These are phyloP conservation scores for Synergus laeviventris DNA, from an alignment of 2,888 invertebrate genomes.

Conservation along the genomic window DNA sequence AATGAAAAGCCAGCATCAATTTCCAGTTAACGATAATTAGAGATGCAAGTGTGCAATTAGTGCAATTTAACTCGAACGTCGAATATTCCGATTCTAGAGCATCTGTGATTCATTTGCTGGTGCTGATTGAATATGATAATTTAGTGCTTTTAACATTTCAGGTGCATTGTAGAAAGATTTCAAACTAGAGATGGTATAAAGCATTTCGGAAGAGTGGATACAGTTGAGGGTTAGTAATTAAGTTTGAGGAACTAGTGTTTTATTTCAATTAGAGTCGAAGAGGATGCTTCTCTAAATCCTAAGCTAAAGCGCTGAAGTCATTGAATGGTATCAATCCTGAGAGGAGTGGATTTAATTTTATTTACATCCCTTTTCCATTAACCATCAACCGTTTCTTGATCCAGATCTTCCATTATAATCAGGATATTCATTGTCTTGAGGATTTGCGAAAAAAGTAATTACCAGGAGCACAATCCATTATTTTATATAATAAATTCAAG, in stretches of 20 bases:
- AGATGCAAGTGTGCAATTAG: slow-evolving; percentile 26
- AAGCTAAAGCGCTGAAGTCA: slow-evolving; percentile 22
- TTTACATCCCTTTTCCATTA: slow-evolving; percentile 38
- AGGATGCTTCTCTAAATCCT: slow-evolving; percentile 3
- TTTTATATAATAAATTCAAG: too few relatives aligned
- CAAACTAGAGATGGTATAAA: too few relatives aligned
- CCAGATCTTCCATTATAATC: slow-evolving; percentile 33
- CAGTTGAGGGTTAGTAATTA: too few relatives aligned
- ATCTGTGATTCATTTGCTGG: background rate
- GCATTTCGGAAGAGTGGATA: too few relatives aligned
- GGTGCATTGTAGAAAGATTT: too few relatives aligned
- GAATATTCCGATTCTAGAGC: slow-evolving; percentile 3
- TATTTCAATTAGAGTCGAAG: slow-evolving; percentile 29
- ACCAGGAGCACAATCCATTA: background rate
- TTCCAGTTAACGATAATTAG: slow-evolving; percentile 53
- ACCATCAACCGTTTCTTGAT: background rate
- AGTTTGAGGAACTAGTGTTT: background rate
- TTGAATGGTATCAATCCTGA: slow-evolving; percentile 27
- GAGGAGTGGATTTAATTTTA: slow-evolving; percentile 26
- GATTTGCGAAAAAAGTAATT: slow-evolving; percentile 8
- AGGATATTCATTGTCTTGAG: slow-evolving; percentile 26
- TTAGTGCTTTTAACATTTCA: too few relatives aligned
- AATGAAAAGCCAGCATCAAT: slow-evolving; percentile 58
- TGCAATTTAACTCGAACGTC: background rate
- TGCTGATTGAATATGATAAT: too few relatives aligned